Percentiles rank a stretch among this genome's conserved stretches.
Evolutionary conservation across 2,888 invertebrate species (phyloP).

Genomic region (Tanytarsus gracilentus): DNA sequence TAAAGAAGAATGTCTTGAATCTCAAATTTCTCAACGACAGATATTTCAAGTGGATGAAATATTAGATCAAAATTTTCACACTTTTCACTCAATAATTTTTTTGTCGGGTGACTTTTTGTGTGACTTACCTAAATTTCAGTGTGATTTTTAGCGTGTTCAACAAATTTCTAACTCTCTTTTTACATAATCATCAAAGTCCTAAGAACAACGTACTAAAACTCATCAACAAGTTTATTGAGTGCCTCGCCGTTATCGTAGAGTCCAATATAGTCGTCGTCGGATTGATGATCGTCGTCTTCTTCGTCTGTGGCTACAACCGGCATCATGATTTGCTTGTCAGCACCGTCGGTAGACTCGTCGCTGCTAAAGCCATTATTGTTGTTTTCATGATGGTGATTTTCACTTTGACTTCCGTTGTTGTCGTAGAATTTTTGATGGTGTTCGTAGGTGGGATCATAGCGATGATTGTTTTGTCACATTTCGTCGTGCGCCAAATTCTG

Average conservation of each 20-base stretch:
- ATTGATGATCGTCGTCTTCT: conserved; percentile 29
- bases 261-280: conserved; percentile 29
- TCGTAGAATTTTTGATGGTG: not conserved
- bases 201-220: conserved; percentile 13
- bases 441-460: conserved; percentile 4
- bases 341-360: conserved; percentile 17
- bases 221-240: conserved; percentile 25
- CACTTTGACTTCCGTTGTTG: conserved; percentile 21
- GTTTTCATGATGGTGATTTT: conserved; percentile 14
- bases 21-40: too few species aligned
- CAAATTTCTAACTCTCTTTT: not conserved
- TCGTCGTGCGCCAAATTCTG: conserved; percentile 13
- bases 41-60: too few species aligned
- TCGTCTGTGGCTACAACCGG: conserved; percentile 23
- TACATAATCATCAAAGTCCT: not conserved
- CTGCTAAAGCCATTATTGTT: conserved; percentile 24
- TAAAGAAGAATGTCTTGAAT: too few species aligned
- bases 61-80: too few species aligned
- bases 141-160: too few species aligned
- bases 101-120: too few species aligned
- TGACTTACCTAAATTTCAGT: not conserved
- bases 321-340: conserved; percentile 27
- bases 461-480: conserved; percentile 28
- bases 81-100: too few species aligned
- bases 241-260: conserved; percentile 27